These are phyloP conservation scores for Prorops nasuta DNA, from an alignment of 1,140 invertebrate genomes.

Conservation along the genomic window DNA sequence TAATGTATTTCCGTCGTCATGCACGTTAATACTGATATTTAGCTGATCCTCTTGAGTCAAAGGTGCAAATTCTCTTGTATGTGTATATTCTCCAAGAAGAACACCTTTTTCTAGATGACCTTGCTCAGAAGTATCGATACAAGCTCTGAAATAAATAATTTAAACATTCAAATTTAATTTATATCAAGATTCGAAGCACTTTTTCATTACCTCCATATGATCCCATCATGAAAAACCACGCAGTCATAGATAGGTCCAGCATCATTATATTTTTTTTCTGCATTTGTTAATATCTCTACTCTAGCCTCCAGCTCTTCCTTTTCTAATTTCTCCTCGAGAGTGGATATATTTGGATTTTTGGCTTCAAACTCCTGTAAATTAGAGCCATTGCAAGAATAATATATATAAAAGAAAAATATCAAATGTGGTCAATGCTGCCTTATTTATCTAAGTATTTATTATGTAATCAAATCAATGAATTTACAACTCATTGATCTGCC, in stretches of 20 bases:
- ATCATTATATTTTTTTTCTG: slow-evolving; percentile 89
- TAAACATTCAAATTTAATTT: slow-evolving; percentile 4
- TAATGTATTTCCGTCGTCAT: slow-evolving; percentile 86
- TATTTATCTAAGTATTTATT: slow-evolving; percentile 6
- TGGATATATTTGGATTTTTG: slow-evolving; percentile 59
- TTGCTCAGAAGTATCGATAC: slow-evolving; percentile 81
- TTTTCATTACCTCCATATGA: slow-evolving; percentile 68
- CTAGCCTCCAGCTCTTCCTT: slow-evolving; percentile 89
- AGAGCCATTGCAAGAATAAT: slow-evolving; percentile 6
- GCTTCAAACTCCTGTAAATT: slow-evolving; percentile 62
- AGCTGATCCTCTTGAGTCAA: slow-evolving; percentile 78
- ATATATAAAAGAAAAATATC: neutral
- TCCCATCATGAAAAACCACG: slow-evolving; percentile 86
- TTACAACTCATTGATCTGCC: slow-evolving; percentile 44
- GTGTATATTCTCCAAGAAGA: slow-evolving; percentile 81
- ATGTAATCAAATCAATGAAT: slow-evolving; percentile 38
- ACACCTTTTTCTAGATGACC: slow-evolving; percentile 77
- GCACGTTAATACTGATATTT: slow-evolving; percentile 90
- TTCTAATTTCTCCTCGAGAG: slow-evolving; percentile 73
- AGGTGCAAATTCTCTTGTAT: slow-evolving; percentile 77
- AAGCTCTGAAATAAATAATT: slow-evolving; percentile 63
- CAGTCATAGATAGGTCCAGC: slow-evolving; percentile 90
- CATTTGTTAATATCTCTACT: slow-evolving; percentile 76
- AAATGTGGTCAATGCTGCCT: neutral
- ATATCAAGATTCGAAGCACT: no score